Percentiles rank a stretch among this genome's conserved stretches.
phyloP scores from a whole-genome alignment of 2,888 invertebrate species.

The Calameuta idolon region DNA sequence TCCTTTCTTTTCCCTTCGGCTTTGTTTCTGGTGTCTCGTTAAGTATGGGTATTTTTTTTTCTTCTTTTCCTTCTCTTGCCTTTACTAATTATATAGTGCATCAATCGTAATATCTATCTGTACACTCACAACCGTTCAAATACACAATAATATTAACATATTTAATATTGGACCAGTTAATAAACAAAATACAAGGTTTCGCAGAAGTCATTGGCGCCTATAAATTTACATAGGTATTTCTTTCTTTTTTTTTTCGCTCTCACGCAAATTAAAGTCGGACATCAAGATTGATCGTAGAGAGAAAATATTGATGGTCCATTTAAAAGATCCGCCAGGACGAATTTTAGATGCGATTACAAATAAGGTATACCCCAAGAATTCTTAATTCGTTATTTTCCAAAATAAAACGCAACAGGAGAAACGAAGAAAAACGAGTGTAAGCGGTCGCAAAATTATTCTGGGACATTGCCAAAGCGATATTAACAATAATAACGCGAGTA shows the following conservation, averaged over 20 bases:
- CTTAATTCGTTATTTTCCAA: background rate
- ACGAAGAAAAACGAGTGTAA: background rate
- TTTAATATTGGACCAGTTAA: constrained; percentile 58
- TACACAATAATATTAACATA: constrained; percentile 63
- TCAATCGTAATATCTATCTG: constrained; percentile 59
- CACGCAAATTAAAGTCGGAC: too few relatives aligned
- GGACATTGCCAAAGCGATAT: background rate
- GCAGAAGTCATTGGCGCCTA: background rate
- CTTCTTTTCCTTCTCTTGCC: background rate
- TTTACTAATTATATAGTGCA: constrained; percentile 46
- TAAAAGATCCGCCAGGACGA: background rate
- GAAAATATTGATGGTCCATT: background rate
- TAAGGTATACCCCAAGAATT: background rate
- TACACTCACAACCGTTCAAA: constrained; percentile 63
- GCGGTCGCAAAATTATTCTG: background rate
- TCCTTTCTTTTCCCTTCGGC: constrained; percentile 22
- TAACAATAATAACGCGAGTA: background rate
- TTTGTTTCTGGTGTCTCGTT: constrained; percentile 44
- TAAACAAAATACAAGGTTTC: constrained; percentile 23
- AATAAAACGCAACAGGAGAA: background rate
- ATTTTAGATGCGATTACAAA: background rate
- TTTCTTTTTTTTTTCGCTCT: background rate
- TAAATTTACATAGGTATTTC: background rate
- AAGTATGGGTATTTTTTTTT: constrained; percentile 40
- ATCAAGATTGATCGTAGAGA: too few relatives aligned